A percentile compares a stretch with the other conserved stretches of the same genome.
Evolutionary conservation across 2,888 invertebrate genomes (phyloP).

Genomic region (Heliconius hortense): DNA sequence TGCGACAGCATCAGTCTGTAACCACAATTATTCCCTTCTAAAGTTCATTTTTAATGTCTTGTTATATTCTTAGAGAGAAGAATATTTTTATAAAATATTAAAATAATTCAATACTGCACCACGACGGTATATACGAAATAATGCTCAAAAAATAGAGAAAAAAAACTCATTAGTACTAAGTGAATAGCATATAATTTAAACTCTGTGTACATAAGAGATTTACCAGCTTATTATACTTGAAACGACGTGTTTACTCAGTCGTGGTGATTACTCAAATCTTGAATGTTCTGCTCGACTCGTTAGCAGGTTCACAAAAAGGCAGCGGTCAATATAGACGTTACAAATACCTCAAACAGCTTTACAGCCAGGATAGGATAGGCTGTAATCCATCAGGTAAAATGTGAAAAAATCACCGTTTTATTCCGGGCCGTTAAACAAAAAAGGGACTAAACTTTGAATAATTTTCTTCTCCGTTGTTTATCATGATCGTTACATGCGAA

Average conservation of each 20-base stretch:
- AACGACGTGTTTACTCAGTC: background rate
- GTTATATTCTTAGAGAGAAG: too few relatives aligned
- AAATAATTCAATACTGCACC: too few relatives aligned
- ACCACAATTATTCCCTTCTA: too few relatives aligned
- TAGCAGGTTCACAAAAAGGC: constrained; percentile 7
- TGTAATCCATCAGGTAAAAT: constrained; percentile 26
- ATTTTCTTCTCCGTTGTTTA: constrained; percentile 31
- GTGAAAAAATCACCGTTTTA: constrained; percentile 30
- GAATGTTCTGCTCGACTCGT: background rate
- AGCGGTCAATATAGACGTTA: constrained; percentile 11
- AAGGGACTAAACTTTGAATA: constrained; percentile 29
- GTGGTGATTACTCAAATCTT: constrained; percentile 6
- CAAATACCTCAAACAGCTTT: constrained; percentile 19
- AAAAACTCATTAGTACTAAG: background rate
- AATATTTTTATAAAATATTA: too few relatives aligned
- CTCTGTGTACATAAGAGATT: background rate
- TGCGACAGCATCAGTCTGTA: too few relatives aligned
- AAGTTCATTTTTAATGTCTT: too few relatives aligned
- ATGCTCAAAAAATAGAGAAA: background rate
- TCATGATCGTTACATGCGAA: constrained; percentile 28
- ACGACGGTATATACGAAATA: too few relatives aligned
- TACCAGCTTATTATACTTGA: background rate
- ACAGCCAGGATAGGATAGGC: constrained; percentile 8
- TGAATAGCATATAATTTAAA: background rate
- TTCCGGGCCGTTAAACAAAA: constrained; percentile 21